Conservation (phyloP, 2,113 vertebrate species). For the Seriola quinqueradiata region DNA sequence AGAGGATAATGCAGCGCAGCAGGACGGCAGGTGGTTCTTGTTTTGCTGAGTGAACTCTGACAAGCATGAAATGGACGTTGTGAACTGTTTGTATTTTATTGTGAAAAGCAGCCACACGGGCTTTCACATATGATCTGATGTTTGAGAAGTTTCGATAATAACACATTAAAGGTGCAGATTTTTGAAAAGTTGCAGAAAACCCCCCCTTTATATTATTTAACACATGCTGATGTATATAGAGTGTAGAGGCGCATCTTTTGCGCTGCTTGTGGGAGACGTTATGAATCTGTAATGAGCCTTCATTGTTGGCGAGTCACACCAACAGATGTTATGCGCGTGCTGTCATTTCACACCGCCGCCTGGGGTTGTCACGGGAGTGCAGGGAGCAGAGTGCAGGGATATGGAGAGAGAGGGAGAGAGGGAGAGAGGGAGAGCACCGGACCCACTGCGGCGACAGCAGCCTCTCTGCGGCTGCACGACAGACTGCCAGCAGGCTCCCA, state of each 20-base stretch:
- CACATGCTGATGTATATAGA: background rate
- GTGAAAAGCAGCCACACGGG: background rate
- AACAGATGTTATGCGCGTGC: constrained; percentile 87
- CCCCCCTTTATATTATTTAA: background rate
- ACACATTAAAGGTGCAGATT: no score
- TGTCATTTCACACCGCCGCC: constrained; percentile 78
- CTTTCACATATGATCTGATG: background rate
- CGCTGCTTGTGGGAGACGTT: constrained; percentile 75
- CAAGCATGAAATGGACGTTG: constrained; percentile 40
- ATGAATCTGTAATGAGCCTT: constrained; percentile 87
- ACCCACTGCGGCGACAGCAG: constrained; percentile 16
- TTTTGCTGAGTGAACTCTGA: constrained; percentile 25
- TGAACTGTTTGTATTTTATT: background rate
- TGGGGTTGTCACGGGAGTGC: constrained; percentile 67
- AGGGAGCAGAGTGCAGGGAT: background rate
- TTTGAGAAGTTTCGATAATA: background rate
- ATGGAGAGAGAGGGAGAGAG: constrained; percentile 1
- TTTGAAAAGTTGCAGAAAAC: constrained; percentile 4
- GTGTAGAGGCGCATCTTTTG: constrained; percentile 35
- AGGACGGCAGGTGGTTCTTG: background rate
- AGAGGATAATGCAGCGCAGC: constrained; percentile 37
- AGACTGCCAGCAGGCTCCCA: constrained; percentile 47
- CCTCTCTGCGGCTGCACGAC: constrained; percentile 22
- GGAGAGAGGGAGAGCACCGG: constrained; percentile 26
- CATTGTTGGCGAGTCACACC: constrained; percentile 80